Evolutionary conservation across 1,140 invertebrate genomes (phyloP), one percentile per base, ranked within the genome.

Genomic region (Goniozus legneri): DNA sequence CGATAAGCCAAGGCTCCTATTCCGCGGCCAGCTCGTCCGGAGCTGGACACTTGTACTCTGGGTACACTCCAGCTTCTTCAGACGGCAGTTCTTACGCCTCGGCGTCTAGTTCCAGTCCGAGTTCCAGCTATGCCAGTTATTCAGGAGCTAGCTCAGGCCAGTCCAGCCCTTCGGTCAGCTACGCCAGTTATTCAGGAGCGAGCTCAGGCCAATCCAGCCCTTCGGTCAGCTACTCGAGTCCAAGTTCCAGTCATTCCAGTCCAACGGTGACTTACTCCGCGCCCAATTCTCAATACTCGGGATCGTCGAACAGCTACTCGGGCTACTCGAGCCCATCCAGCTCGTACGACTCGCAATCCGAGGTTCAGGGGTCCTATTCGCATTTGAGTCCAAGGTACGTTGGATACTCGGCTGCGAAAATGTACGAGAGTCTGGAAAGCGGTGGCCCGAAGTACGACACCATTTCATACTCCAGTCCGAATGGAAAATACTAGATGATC

Each of bases 401-500:
- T 1, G 56, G 52, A 8, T 69, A 67, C 40, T 35, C 60, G 2
- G 35, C 47, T 0, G 47, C 37, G 4, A 73, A 65, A 18, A 38
- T 56, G 12, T 35, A 48, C n/a, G 62, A 69, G 2, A 60, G 27
- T 8, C 18, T 32, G 2, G 41, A 60, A 18, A 32, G 51, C 0
- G 44, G 27, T 7, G 43, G 41, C 34, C 46, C 56, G 0, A 67
- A 64, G 48, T 76, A 76, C 35, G 73, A 76, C 21, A 76, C 74
- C 16, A 75, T 76, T 40, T 75, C 74, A 3, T 76, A 76, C 36
- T 76, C 74, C 1, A 61, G 62, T 32, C 49, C 58, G 22, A 53
- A 45, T 15, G 63, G 56, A 45, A 72, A 70, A 41, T 64, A 60
- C 24, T 27, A 27, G 24, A 27, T 10, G 4, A n/a, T n/a, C n/a